A percentile compares a stretch with the other conserved stretches of the same genome.
Evolutionary conservation across 2,888 invertebrate species (phyloP).

Genomic region (Drosophila formosana): DNA sequence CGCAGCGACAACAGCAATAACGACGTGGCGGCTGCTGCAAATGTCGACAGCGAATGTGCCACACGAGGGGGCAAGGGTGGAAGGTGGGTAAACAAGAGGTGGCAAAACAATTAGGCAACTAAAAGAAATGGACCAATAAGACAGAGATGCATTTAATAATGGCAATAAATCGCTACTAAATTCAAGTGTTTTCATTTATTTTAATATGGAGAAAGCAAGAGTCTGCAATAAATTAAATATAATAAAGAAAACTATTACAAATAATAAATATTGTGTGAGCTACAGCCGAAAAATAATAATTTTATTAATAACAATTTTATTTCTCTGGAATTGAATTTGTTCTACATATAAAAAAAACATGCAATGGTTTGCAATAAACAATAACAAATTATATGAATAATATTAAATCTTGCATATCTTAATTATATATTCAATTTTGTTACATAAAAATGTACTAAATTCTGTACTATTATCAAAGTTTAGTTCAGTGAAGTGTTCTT

Average conservation of each 20-base stretch:
- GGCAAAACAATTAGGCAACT: constrained; percentile 13
- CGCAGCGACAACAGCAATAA: neutral
- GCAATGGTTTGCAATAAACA: no score
- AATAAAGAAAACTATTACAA: neutral
- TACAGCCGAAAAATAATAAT: no score
- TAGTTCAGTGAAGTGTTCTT: no score
- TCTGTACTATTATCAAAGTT: no score
- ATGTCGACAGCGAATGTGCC: constrained; percentile 8
- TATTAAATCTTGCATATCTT: neutral
- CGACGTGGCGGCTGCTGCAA: constrained; percentile 4
- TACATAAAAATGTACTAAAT: no score
- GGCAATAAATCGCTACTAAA: neutral
- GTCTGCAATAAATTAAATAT: neutral
- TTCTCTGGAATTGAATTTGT: neutral
- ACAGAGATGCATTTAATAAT: constrained; percentile 9
- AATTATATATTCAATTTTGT: no score
- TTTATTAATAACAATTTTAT: no score
- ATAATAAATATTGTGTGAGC: no score
- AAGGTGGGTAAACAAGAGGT: neutral
- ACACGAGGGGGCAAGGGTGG: neutral
- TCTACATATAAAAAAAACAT: neutral
- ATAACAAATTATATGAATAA: neutral
- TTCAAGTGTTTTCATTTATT: neutral
- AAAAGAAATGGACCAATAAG: constrained; percentile 3
- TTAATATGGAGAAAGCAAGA: neutral